Conservation (phyloP, 2,888 invertebrate genomes). For the Urechis unicinctus region DNA sequence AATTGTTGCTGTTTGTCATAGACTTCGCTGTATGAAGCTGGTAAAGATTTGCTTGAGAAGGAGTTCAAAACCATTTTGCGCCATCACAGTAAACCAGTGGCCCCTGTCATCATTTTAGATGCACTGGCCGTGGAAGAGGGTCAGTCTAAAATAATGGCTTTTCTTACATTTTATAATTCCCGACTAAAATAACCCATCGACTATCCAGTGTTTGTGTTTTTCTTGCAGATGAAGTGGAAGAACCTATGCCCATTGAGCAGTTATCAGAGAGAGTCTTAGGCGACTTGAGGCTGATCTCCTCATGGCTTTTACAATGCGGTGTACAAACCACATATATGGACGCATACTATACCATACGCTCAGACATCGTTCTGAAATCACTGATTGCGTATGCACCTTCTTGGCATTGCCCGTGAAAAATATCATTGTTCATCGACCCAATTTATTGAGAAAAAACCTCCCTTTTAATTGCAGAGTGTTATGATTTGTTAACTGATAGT, state of each 20-base stretch:
- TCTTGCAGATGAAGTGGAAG: constrained; percentile 7
- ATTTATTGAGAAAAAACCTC: too few relatives aligned
- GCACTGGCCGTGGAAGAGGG: constrained; percentile 82
- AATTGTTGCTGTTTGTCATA: constrained; percentile 13
- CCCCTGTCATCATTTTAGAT: constrained; percentile 81
- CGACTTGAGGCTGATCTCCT: constrained; percentile 71
- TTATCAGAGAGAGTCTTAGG: constrained; percentile 64
- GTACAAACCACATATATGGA: constrained; percentile 68
- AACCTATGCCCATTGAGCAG: constrained; percentile 57
- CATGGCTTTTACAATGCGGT: constrained; percentile 75
- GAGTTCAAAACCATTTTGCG: constrained; percentile 82
- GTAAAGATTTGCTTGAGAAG: constrained; percentile 75
- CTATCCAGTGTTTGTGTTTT: not conserved
- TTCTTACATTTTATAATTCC: too few relatives aligned
- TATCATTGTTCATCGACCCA: not conserved
- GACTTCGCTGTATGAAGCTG: constrained; percentile 56
- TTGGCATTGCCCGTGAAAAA: too few relatives aligned
- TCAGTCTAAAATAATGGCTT: constrained; percentile 13
- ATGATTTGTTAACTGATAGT: not conserved
- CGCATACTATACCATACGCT: constrained; percentile 69
- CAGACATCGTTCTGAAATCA: constrained; percentile 69
- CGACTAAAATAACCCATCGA: too few relatives aligned
- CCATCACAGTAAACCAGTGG: constrained; percentile 77
- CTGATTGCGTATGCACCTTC: constrained; percentile 57
- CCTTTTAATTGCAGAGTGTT: too few relatives aligned